Conservation (phyloP, 2,113 vertebrate genomes). For the Eclectus roratus region DNA sequence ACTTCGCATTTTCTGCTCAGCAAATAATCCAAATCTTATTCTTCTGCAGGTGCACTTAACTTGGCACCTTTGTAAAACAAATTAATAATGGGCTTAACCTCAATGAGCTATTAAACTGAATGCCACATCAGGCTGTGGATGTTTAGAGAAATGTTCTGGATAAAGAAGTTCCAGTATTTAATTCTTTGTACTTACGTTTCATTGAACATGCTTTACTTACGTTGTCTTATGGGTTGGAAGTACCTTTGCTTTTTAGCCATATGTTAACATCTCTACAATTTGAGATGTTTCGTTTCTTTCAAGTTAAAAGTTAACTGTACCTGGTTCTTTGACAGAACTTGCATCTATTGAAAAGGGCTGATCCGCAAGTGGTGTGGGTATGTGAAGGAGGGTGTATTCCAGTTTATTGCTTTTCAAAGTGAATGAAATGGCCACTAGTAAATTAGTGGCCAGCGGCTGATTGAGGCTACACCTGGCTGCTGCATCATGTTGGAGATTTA, state of each 20-base stretch:
- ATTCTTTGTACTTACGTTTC: neutral
- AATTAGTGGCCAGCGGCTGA: slow-evolving; percentile 10
- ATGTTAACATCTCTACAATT: neutral
- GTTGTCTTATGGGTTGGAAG: neutral
- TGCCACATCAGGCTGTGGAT: neutral
- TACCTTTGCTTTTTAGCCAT: neutral
- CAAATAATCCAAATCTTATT: neutral
- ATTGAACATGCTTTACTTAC: neutral
- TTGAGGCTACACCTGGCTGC: slow-evolving; percentile 6
- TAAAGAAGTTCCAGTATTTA: neutral
- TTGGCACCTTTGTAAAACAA: neutral
- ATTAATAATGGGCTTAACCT: neutral
- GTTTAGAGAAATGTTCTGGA: neutral
- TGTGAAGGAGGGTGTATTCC: neutral
- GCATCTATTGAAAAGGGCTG: neutral
- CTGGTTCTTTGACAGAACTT: neutral
- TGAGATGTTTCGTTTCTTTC: neutral
- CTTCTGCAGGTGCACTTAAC: neutral
- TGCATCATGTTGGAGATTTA: slow-evolving; percentile 46
- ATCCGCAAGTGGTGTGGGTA: neutral
- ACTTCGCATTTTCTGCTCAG: neutral
- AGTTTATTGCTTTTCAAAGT: slow-evolving; percentile 17
- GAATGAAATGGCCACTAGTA: slow-evolving; percentile 12
- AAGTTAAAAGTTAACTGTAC: neutral
- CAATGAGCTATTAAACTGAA: neutral